phyloP scores from a whole-genome alignment of 2,888 invertebrate genomes.

The Acronicta leporina region DNA sequence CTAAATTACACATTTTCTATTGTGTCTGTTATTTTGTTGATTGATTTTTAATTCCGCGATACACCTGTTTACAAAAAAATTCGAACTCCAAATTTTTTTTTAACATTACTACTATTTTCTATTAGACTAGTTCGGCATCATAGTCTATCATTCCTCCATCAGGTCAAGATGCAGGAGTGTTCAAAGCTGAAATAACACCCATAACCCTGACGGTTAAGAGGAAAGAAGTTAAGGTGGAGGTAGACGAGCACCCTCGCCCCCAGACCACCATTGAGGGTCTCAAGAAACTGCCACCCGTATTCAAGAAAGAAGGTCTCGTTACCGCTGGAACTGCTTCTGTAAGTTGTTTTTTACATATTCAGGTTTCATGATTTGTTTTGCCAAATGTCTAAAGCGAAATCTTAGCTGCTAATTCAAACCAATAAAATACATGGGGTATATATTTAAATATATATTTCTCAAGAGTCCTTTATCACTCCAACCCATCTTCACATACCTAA shows the following conservation, averaged over 20 bases:
- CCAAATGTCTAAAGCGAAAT: too few species aligned
- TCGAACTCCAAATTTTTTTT: too few species aligned
- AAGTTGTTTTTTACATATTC: constrained; percentile 67
- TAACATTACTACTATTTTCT: neutral
- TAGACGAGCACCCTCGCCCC: constrained; percentile 98
- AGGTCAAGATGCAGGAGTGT: constrained; percentile 96
- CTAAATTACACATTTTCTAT: too few species aligned
- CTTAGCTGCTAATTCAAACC: too few species aligned
- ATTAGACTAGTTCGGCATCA: neutral
- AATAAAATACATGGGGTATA: too few species aligned
- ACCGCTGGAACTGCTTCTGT: constrained; percentile 98
- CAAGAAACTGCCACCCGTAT: constrained; percentile 95
- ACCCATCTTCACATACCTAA: neutral
- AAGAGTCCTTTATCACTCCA: too few species aligned
- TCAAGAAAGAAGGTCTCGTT: constrained; percentile 98
- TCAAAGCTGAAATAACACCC: constrained; percentile 96
- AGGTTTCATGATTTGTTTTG: too few species aligned
- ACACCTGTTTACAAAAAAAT: too few species aligned
- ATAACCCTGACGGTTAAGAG: constrained; percentile 95
- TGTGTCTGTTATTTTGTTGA: too few species aligned
- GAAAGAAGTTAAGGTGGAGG: constrained; percentile 92
- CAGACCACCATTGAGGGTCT: constrained; percentile 95
- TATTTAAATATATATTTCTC: too few species aligned
- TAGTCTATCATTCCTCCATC: constrained; percentile 19
- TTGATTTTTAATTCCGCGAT: too few species aligned